phyloP scores from a whole-genome alignment of 2,113 vertebrate species.

The Cygnus atratus region DNA sequence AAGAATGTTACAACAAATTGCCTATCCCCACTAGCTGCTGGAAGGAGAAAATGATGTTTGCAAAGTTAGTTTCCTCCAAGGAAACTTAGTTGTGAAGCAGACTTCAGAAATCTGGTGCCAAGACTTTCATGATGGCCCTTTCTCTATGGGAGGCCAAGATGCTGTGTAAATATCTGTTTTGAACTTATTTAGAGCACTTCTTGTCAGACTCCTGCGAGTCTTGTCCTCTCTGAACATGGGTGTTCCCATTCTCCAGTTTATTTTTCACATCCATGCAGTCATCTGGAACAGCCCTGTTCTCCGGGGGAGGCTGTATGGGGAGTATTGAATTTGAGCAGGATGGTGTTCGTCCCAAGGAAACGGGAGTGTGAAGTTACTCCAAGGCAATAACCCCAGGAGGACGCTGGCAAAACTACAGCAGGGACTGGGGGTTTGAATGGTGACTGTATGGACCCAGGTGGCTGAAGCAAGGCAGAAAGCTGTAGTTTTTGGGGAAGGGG shows the following conservation, averaged over 20 bases:
- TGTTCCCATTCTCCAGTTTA: constrained; percentile 27
- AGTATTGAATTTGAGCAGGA: not conserved
- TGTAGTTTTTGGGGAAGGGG: not conserved
- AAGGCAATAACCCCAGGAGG: not conserved
- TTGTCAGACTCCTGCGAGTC: not conserved
- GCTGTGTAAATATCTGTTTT: not conserved
- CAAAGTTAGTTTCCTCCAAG: not conserved
- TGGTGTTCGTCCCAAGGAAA: not conserved
- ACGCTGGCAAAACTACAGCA: not conserved
- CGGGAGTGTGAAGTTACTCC: not conserved
- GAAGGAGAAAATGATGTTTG: not conserved
- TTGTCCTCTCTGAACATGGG: constrained; percentile 10
- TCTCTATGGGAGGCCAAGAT: not conserved
- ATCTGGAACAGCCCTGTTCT: constrained; percentile 16
- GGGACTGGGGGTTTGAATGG: not conserved
- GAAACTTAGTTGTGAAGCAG: not conserved
- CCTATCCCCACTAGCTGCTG: not conserved
- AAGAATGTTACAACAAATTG: not conserved
- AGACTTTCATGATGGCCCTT: not conserved
- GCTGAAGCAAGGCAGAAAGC: not conserved
- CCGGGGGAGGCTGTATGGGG: not conserved
- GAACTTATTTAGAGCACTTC: not conserved
- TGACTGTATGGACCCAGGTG: not conserved
- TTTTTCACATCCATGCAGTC: not conserved
- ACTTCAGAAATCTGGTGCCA: not conserved